Conservation (phyloP, 64 coral and sea anemone species). For the Trachythela sp. region DNA sequence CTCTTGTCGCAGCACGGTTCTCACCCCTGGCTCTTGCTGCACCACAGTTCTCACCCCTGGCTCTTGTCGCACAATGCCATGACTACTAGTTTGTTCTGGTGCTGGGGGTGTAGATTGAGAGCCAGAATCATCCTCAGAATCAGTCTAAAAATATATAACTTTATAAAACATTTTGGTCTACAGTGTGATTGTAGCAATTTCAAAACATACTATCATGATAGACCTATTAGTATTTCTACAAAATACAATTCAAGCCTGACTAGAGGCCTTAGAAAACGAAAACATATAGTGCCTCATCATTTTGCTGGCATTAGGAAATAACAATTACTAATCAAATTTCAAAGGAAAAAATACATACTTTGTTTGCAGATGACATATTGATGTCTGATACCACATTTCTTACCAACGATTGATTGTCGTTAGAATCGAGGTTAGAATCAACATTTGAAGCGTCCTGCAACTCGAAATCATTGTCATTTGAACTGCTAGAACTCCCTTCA, state of each 20-base stretch:
- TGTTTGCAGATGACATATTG: neutral
- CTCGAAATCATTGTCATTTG: neutral
- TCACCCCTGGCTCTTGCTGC: too few relatives aligned
- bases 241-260: too few relatives aligned
- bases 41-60: too few relatives aligned
- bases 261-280: too few relatives aligned
- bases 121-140: neutral
- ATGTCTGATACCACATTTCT: neutral
- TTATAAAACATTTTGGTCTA: neutral
- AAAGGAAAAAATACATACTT: neutral
- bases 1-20: too few relatives aligned
- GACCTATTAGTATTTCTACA: too few relatives aligned
- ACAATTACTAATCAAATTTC: neutral
- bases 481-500: neutral
- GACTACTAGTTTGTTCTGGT: neutral
- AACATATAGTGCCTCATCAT: neutral
- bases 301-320: neutral
- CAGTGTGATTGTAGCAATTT: neutral
- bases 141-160: neutral
- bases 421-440: neutral
- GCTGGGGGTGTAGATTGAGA: neutral
- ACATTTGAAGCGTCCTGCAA: neutral
- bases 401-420: neutral
- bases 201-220: neutral
- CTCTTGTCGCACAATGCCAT: neutral